Percentiles rank a stretch among this genome's conserved stretches.
Conservation (phyloP, 1,140 invertebrate species). For the Ooceraea biroi region DNA sequence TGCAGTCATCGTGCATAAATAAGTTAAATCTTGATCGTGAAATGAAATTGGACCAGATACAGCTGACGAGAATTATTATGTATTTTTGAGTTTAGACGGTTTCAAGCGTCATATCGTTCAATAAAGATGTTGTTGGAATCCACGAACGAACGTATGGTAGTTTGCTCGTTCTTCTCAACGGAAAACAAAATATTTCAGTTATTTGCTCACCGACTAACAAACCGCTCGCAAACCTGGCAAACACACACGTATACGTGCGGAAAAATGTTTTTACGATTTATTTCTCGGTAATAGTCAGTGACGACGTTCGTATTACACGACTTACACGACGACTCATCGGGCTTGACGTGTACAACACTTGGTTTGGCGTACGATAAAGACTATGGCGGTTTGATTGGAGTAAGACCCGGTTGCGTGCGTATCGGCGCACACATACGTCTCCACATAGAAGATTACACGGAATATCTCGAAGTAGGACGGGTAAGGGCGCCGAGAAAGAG, state of each 20-base stretch:
- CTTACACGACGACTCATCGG: constrained; percentile 16
- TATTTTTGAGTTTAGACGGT: constrained; percentile 26
- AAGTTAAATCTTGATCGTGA: constrained; percentile 38
- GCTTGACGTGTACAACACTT: background rate
- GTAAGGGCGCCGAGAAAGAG: constrained; percentile 19
- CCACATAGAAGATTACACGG: constrained; percentile 45
- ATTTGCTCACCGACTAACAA: background rate
- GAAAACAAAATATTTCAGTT: background rate
- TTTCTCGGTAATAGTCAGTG: constrained; percentile 14
- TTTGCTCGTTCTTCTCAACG: constrained; percentile 4
- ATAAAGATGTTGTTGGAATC: constrained; percentile 14
- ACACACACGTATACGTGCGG: background rate
- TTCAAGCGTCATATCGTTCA: background rate
- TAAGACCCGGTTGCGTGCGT: constrained; percentile 49
- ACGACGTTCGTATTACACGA: background rate
- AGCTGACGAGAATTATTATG: constrained; percentile 4
- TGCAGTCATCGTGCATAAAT: constrained; percentile 19
- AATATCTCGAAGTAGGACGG: constrained; percentile 39
- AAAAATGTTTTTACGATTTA: background rate
- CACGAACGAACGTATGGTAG: background rate
- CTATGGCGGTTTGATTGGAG: constrained; percentile 21
- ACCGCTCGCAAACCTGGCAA: background rate
- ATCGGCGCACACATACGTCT: constrained; percentile 31
- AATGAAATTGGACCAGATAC: constrained; percentile 25
- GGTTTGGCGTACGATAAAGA: constrained; percentile 34